A percentile compares a stretch with the other conserved stretches of the same genome.
These are phyloP conservation scores for Parelbella ahira DNA, from an alignment of 2,888 invertebrate species.

Conservation along the genomic window DNA sequence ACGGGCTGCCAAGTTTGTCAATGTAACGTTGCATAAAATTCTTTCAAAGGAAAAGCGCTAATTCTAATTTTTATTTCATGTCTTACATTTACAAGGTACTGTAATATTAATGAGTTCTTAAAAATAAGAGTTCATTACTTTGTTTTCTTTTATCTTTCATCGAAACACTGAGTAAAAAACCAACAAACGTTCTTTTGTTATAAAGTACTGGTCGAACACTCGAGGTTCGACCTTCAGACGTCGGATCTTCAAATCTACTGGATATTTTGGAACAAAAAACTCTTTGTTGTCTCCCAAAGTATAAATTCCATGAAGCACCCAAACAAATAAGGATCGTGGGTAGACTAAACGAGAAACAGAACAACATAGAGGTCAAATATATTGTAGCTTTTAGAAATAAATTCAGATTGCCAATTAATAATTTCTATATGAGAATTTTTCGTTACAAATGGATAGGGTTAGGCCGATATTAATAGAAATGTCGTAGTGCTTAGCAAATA, in stretches of 20 bases:
- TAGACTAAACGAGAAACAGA: no score
- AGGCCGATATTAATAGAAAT: no score
- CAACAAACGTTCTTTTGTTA: no score
- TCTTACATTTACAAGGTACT: not conserved
- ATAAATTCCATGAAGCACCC: slow-evolving; percentile 6
- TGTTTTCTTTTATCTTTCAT: slow-evolving; percentile 10
- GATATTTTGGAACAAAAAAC: slow-evolving; percentile 9
- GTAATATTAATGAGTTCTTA: slow-evolving; percentile 16
- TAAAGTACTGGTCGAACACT: slow-evolving; percentile 6
- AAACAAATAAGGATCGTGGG: no score
- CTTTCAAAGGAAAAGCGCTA: slow-evolving; percentile 3
- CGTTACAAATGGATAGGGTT: no score
- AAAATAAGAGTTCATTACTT: slow-evolving; percentile 10
- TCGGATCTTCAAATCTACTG: slow-evolving; percentile 19
- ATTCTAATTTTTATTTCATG: slow-evolving; percentile 8
- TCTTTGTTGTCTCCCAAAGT: slow-evolving; percentile 19
- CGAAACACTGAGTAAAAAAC: slow-evolving; percentile 2
- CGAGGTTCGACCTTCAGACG: slow-evolving; percentile 8
- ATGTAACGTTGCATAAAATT: no score
- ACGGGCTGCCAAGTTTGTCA: no score
- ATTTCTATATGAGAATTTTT: no score
- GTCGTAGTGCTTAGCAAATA: no score
- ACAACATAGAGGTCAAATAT: no score
- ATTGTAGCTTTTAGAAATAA: no score
- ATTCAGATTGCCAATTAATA: no score